Evolutionary conservation across 2,888 invertebrate genomes (phyloP), one percentile per base, ranked within the genome.

Genomic region (Dilophus febrilis): DNA sequence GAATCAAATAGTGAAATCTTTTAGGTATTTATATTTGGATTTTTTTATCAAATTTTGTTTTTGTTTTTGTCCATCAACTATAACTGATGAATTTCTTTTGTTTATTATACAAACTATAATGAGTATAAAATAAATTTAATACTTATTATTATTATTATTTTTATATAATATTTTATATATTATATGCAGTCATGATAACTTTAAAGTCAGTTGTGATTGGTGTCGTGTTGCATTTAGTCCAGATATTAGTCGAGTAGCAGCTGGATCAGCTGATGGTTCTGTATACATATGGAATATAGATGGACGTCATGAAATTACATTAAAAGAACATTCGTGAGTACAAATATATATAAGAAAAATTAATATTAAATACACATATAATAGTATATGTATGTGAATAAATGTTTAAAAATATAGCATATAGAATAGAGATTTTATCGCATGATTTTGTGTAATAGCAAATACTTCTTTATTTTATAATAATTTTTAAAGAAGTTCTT

Each of bases 121-220:
- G 8, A 28, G 28, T 10, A 12, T 28, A 12, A 28, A 28, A 28
- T 12, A 12, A 28, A 28, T 28, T 28, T 28, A 12, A 40, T 14
- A 22, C 18, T 22, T 7, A 36, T 19, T 17, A 31, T 18, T 38
- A 35, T 31, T 37, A 36, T 34, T 26, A 3, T 17, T 34, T 35
- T 44, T 19, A n/a, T 19, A 12, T 10, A 37, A 13, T 8, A n/a
- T 42, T 35, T 37, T 34, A 30, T 36, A 30, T 31, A 30, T 16
- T 37, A 2, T 32, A 11, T 67, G 33, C 67, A 94, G 94, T 61
- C 83, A 85, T 57, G 95, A 97, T 53, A 81, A 84, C 42, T 97
- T 97, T 66, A 90, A 90, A 67, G 83, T 94, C 45, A 86, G 87
- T 45, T 88, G 86, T 66, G 95, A 97, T 67, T 94, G 86, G 80